Base-by-base conservation (phyloP, 2,888 invertebrate genomes). In the Agrochola circellaris region DNA sequence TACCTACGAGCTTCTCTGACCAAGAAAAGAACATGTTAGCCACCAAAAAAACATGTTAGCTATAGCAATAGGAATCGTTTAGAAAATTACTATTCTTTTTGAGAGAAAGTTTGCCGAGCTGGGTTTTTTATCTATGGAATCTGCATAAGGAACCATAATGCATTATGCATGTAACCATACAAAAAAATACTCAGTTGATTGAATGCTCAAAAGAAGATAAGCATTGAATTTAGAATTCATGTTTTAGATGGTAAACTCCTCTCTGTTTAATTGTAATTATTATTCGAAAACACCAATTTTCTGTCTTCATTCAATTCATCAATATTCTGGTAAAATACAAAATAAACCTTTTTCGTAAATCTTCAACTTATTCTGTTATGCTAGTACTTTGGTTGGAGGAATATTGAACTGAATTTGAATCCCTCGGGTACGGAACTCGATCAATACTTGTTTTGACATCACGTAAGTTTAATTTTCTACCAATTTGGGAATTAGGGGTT, bases 361-460 rank as follows among this genome's bases (percentile, higher is more conserved):
- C 51, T 60, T n/a, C n/a, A 30, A 17, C 34, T 7, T 23, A 17
- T 77, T 77, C 78, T 84, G 62, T 42, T 74, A 38, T 15, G 17
- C 82, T 84, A 30, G 84, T 82, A 83, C 20, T 38, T 61, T 20
- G 11, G 30, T 0, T 38, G 38, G 0, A 48, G 26, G 38, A 23
- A 48, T 82, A 61, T 80, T 76, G 82, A 80, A 64, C 60, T 23
- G 48, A 73, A 30, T 72, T 72, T 17, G 20, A 65, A 73, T 17
- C 42, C 30, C 17, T 30, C 1, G 23, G 15, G 20, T 38, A 34
- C n/a, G 42, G 13, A 56, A 30, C 7, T 54, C 5, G 45, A 77
- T 69, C 61, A 34, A 67, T 77, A 67, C 48, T 74, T 76, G n/a
- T 45, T 62, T 64, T 7, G 7, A 48, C 8, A 8, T 11, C 1